Percentiles rank a stretch among this genome's conserved stretches.
Conservation (phyloP, 2,113 vertebrate species). For the Pseudonaja textilis region DNA sequence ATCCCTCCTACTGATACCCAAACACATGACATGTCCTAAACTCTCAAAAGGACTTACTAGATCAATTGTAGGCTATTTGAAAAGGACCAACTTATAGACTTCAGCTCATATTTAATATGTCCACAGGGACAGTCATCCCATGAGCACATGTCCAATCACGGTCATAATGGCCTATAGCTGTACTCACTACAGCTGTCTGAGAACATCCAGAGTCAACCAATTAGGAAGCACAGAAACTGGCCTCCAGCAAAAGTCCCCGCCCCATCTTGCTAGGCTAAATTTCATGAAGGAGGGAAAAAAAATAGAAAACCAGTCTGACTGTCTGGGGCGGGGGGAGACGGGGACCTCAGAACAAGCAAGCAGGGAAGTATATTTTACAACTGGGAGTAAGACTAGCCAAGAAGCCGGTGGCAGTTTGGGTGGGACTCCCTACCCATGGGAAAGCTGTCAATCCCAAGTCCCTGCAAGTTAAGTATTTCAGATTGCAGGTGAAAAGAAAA, state of each 20-base stretch:
- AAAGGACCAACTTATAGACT: not conserved
- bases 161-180: not conserved
- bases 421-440: not conserved
- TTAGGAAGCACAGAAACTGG: not conserved
- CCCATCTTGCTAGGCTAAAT: not conserved
- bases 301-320: not conserved
- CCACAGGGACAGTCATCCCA: not conserved
- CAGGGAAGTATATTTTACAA: not conserved
- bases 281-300: not conserved
- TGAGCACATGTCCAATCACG: not conserved
- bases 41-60: not conserved
- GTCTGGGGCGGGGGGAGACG: not conserved
- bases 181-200: not conserved
- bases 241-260: not conserved
- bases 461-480: not conserved
- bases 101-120: not conserved
- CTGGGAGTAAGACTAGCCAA: not conserved
- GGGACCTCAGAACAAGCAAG: not conserved
- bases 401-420: not conserved
- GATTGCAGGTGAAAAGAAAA: not conserved
- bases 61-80: not conserved
- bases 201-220: not conserved
- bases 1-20: not conserved
- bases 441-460: not conserved
- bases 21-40: not conserved